phyloP scores from a whole-genome alignment of 2,797 vertebrate species.

The Hephaestus fuliginosus region DNA sequence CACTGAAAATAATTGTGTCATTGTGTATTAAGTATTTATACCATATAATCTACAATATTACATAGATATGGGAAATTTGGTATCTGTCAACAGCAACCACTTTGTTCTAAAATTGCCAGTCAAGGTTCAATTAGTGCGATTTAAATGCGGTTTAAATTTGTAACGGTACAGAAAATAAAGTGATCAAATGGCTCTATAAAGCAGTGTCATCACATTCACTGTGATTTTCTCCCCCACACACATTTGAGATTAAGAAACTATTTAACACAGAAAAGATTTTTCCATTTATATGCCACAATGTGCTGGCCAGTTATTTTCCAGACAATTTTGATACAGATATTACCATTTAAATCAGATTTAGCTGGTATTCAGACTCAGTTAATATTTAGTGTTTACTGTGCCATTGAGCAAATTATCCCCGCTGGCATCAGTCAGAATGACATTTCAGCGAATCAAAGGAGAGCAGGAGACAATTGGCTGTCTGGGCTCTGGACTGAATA shows the following conservation, averaged over 20 bases:
- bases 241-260: neutral
- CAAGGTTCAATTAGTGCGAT: neutral
- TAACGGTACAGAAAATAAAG: neutral
- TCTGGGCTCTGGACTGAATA: constrained; percentile 62
- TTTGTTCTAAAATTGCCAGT: neutral
- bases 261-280: neutral
- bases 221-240: neutral
- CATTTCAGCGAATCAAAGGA: constrained; percentile 71
- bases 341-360: constrained; percentile 53
- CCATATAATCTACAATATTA: no score
- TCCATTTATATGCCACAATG: constrained; percentile 19
- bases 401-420: constrained; percentile 60
- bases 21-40: neutral
- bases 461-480: constrained; percentile 65
- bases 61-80: neutral
- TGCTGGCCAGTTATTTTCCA: constrained; percentile 15
- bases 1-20: neutral
- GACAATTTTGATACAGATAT: constrained; percentile 35
- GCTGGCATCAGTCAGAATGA: constrained; percentile 64
- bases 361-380: constrained; percentile 42
- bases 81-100: neutral
- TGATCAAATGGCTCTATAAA: neutral
- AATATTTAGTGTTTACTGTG: constrained; percentile 71
- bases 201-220: neutral
- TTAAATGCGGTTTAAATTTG: neutral